These are phyloP conservation scores for Marisa cornuarietis DNA, from an alignment of 1,140 invertebrate species.

Conservation along the genomic window DNA sequence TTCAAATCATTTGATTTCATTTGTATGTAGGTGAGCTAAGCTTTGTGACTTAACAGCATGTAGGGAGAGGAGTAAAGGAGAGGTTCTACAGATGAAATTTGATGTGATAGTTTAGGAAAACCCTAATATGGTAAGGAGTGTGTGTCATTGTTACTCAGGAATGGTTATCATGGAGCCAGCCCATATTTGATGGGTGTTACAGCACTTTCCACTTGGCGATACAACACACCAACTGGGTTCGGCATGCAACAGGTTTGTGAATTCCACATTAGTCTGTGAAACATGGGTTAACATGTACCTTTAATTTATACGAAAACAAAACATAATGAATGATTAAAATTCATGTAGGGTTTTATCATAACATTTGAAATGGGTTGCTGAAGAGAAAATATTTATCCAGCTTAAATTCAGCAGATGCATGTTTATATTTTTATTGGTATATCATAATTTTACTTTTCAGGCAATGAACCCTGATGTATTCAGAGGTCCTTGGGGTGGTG, in stretches of 20 bases:
- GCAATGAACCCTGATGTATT: slow-evolving; percentile 91
- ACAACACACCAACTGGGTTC: slow-evolving; percentile 76
- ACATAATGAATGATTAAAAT: too few relatives aligned
- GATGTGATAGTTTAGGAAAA: background rate
- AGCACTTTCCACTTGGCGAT: slow-evolving; percentile 82
- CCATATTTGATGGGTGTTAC: slow-evolving; percentile 85
- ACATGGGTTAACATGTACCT: too few relatives aligned
- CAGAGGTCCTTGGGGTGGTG: slow-evolving; percentile 87
- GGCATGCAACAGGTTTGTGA: slow-evolving; percentile 83
- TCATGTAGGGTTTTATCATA: too few relatives aligned
- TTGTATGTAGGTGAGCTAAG: background rate
- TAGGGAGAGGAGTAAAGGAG: background rate
- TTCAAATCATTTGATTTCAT: too few relatives aligned
- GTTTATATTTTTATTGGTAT: too few relatives aligned
- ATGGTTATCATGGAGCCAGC: slow-evolving; percentile 86
- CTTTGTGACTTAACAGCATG: background rate
- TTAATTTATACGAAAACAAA: too few relatives aligned
- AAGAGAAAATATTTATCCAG: background rate
- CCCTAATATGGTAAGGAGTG: too few relatives aligned
- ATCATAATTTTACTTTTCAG: slow-evolving; percentile 64
- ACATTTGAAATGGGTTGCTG: too few relatives aligned
- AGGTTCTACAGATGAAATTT: background rate
- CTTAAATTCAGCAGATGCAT: slow-evolving; percentile 1
- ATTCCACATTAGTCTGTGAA: background rate
- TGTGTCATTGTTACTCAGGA: slow-evolving; percentile 68